These are phyloP conservation scores for Apamea epomidion DNA, from an alignment of 2,888 invertebrate species.

Conservation along the genomic window DNA sequence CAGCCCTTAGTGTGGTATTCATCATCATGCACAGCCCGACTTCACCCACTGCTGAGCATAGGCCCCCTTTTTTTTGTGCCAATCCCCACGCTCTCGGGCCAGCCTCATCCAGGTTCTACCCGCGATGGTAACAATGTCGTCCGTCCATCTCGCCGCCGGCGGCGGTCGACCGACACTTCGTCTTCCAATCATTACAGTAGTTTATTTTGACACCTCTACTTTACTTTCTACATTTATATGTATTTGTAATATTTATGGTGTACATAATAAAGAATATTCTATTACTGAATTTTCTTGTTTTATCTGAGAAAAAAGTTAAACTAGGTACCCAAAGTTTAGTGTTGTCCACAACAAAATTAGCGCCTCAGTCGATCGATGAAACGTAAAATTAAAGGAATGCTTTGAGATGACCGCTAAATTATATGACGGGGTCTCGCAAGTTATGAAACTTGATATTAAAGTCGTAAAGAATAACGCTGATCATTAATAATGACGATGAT, in stretches of 20 bases:
- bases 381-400: conserved; percentile 42
- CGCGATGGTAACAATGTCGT: not conserved
- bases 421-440: conserved; percentile 13
- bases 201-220: not conserved
- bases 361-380: not conserved
- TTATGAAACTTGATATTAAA: conserved; percentile 36
- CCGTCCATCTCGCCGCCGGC: not conserved
- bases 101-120: not conserved
- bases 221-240: not conserved
- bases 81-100: not conserved
- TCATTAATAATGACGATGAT: conserved; percentile 55
- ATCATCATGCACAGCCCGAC: not conserved
- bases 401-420: conserved; percentile 46
- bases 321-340: not conserved
- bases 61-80: not conserved
- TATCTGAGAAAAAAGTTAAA: not conserved
- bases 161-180: not conserved
- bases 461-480: conserved; percentile 45
- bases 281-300: not conserved
- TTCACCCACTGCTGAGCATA: not conserved
- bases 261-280: not conserved
- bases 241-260: not conserved
- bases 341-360: not conserved
- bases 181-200: not conserved
- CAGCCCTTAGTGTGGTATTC: not conserved